A percentile compares a stretch with the other conserved stretches of the same genome.
Evolutionary conservation across 2,888 invertebrate species (phyloP).

Genomic region (Lycocerus yunnanus): DNA sequence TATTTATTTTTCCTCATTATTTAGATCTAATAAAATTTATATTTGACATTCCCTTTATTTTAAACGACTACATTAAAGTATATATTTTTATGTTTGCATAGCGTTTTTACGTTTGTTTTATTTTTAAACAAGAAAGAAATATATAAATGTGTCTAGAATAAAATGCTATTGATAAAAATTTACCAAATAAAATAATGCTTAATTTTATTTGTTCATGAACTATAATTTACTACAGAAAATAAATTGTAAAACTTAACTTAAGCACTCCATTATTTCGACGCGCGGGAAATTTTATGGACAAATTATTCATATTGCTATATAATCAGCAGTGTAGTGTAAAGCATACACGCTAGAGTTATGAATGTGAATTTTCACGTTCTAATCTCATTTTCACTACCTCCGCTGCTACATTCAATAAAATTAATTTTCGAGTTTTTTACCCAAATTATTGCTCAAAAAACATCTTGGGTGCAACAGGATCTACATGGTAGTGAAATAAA

Average conservation of each 20-base stretch:
- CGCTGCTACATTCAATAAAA: too few relatives aligned
- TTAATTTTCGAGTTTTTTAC: too few relatives aligned
- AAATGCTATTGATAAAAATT: neutral
- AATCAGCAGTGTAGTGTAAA: too few relatives aligned
- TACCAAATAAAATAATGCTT: neutral
- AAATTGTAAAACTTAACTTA: neutral
- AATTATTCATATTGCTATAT: too few relatives aligned
- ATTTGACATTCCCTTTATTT: constrained; percentile 31
- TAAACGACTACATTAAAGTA: constrained; percentile 28
- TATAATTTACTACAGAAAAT: neutral
- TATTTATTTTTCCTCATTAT: constrained; percentile 33
- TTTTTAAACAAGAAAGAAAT: neutral
- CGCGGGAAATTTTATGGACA: neutral
- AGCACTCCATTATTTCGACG: too few relatives aligned
- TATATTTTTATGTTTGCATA: constrained; percentile 13
- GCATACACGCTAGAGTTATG: too few relatives aligned
- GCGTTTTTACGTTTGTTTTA: neutral
- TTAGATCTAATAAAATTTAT: constrained; percentile 36
- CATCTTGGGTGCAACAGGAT: too few relatives aligned
- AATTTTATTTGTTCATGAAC: neutral
- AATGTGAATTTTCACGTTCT: too few relatives aligned
- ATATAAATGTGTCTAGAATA: neutral
- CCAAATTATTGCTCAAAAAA: too few relatives aligned
- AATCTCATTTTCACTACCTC: too few relatives aligned
- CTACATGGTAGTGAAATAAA: too few relatives aligned